A percentile compares a stretch with the other conserved stretches of the same genome.
phyloP scores from a whole-genome alignment of 2,113 vertebrate species.

The Gobiocypris rarus region DNA sequence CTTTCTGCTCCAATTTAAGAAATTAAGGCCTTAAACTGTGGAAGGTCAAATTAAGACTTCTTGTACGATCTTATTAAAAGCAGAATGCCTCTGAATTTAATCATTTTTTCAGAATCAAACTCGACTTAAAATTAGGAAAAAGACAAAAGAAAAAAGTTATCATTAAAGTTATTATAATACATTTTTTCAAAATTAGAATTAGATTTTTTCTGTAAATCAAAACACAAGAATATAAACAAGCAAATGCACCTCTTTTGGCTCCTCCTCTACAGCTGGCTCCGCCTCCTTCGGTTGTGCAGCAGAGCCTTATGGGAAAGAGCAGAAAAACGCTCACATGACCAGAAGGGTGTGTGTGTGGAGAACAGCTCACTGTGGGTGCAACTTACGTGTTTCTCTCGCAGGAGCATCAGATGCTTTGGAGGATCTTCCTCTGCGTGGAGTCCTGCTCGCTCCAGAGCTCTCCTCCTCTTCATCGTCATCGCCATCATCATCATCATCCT shows the following conservation, averaged over 20 bases:
- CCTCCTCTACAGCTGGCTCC: constrained; percentile 49
- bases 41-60: too few species aligned
- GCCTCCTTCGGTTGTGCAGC: constrained; percentile 52
- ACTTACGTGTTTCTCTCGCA: constrained; percentile 43
- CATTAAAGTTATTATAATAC: too few species aligned
- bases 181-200: too few species aligned
- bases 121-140: too few species aligned
- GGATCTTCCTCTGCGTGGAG: constrained; percentile 63
- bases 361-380: rapidly evolving
- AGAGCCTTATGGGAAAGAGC: not conserved
- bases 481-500: constrained; percentile 52
- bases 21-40: too few species aligned
- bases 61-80: not conserved
- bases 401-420: constrained; percentile 48
- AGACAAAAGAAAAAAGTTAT: too few species aligned
- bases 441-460: constrained; percentile 49
- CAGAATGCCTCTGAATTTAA: not conserved
- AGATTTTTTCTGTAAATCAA: not conserved
- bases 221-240: not conserved
- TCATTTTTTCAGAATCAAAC: not conserved
- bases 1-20: too few species aligned
- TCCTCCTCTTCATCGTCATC: constrained; percentile 56
- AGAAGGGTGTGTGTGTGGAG: not conserved
- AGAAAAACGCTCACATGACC: not conserved
- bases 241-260: constrained; percentile 52